phyloP scores from a whole-genome alignment of 2,888 invertebrate genomes.

The Megamerina dolium region DNA sequence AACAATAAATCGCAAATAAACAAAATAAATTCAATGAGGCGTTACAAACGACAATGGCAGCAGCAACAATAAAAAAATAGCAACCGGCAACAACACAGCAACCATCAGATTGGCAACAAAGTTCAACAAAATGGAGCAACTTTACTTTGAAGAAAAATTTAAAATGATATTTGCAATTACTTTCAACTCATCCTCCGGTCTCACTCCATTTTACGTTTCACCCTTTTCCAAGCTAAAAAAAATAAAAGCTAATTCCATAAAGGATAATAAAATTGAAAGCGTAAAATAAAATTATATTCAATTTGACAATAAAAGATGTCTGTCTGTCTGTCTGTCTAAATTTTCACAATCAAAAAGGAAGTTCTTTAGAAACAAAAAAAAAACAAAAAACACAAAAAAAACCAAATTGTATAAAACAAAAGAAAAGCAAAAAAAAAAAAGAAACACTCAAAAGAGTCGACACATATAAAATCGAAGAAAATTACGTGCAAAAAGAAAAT shows the following conservation, averaged over 20 bases:
- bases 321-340: neutral
- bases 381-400: too few species aligned
- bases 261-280: constrained; percentile 5
- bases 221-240: too few species aligned
- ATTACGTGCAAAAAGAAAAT: neutral
- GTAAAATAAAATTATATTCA: constrained; percentile 3
- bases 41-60: constrained; percentile 3
- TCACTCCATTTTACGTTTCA: too few species aligned
- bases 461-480: neutral
- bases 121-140: too few species aligned
- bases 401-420: too few species aligned
- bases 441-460: neutral
- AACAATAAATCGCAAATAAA: neutral
- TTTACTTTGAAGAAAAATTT: too few species aligned
- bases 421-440: neutral
- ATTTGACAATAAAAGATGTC: neutral
- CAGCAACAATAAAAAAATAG: neutral
- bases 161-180: too few species aligned
- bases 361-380: too few species aligned
- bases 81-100: neutral
- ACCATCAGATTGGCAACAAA: neutral
- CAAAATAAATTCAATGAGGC: constrained; percentile 7
- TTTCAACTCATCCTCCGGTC: too few species aligned
- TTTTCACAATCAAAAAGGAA: neutral
- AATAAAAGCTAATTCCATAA: constrained; percentile 12